These are phyloP conservation scores for Dissostichus mawsoni DNA, from an alignment of 2,113 vertebrate genomes.

Conservation along the genomic window DNA sequence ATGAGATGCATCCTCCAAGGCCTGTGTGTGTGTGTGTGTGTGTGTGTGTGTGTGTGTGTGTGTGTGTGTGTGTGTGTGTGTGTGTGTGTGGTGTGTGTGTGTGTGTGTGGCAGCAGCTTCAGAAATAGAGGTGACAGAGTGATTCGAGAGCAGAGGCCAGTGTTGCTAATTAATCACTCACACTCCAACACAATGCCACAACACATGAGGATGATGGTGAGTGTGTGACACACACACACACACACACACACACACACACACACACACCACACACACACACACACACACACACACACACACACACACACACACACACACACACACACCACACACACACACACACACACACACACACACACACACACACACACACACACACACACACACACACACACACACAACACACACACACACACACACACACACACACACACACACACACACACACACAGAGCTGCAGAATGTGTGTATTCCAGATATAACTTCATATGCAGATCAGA, in stretches of 20 bases:
- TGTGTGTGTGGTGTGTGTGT: too few species aligned
- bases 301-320: too few species aligned
- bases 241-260: not conserved
- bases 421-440: too few species aligned
- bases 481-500: too few species aligned
- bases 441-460: too few species aligned
- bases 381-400: too few species aligned
- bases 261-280: slow-evolving; percentile 3
- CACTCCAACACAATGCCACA: slow-evolving; percentile 42
- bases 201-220: slow-evolving; percentile 55
- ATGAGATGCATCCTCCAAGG: slow-evolving; percentile 23
- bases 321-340: slow-evolving; percentile 14
- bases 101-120: slow-evolving; percentile 40
- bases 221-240: slow-evolving; percentile 15
- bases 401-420: too few species aligned
- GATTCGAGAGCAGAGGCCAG: slow-evolving; percentile 70
- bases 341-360: not conserved
- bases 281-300: too few species aligned
- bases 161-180: slow-evolving; percentile 68
- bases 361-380: slow-evolving; percentile 3
- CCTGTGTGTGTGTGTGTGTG: not conserved
- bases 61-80: not conserved
- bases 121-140: slow-evolving; percentile 75
- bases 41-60: not conserved
- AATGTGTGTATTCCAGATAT: too few species aligned